Base-by-base conservation (phyloP, 2,113 vertebrate species). In the Chamaea fasciata region DNA sequence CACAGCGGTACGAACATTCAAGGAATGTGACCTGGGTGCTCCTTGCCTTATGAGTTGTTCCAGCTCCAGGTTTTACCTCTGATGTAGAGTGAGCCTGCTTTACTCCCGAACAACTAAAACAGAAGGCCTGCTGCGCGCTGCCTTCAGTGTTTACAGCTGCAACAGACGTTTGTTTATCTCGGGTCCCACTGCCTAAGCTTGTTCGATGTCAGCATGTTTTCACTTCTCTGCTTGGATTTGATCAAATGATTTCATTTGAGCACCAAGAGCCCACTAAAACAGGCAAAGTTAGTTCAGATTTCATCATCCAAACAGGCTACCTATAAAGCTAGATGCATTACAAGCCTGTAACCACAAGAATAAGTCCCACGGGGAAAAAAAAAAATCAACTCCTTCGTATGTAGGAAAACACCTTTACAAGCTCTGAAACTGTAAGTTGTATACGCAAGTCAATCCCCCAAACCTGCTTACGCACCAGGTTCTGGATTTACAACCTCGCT, bases 351-450 rank as follows among this genome's bases (percentile, higher is more conserved):
- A 88, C 16, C 15, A 6, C 24, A 56, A 47, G 2, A 56, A 0
- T 28, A 62, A 67, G 12, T 15, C 53, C 24, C 20, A 37, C 15
- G 3, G 28, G 23, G 21, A 49, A 50, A 15, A 30, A 60, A 69
- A 55, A 11, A 21, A 10, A 7, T 1, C 27, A 46, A 24, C 18
- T 37, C 19, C 60, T 39, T 39, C 7, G 0, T 11, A 27, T 0
- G 31, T 21, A 56, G 0, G 5, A 10, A 52, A 68, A 28, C 53
- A 33, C 5, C 44, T 30, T 16, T 9, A 16, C 35, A 21, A 52
- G 44, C 53, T 4, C 27, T 18, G 1, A 41, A 5, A 13, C 4
- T 21, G 5, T 3, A 49, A 57, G 6, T 35, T 2, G 10, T 0
- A 30, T 4, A 6, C 1, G 1, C 37, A 5, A 28, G 7, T 1